Percentiles rank a stretch among this genome's conserved stretches.
Evolutionary conservation across 2,113 vertebrate species (phyloP).

Genomic region (cattle (Bos taurus)): ARS-UCD2.0 NC_037332.1:14280501-14281000

Average conservation of each 20-base stretch:
- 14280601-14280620: neutral
- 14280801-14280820: neutral
- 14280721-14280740: constrained; percentile 40
- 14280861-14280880: neutral
- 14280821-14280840: constrained; percentile 15
- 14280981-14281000: neutral
- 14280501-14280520: constrained; percentile 36
- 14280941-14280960: neutral
- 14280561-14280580: constrained; percentile 22
- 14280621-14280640: constrained; percentile 3
- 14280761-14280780: constrained; percentile 43
- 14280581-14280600: constrained; percentile 17
- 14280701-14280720: neutral
- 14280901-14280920: neutral
- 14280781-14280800: neutral
- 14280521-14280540: constrained; percentile 55
- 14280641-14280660: constrained; percentile 32
- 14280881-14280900: neutral
- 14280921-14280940: neutral
- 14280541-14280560: neutral
- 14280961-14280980: neutral
- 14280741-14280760: constrained; percentile 14
- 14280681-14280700: constrained; percentile 37
- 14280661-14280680: constrained; percentile 27
- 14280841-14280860: neutral